These are phyloP conservation scores for Drosophila chauvacae DNA, from an alignment of 1,140 invertebrate genomes.

Conservation along the genomic window DNA sequence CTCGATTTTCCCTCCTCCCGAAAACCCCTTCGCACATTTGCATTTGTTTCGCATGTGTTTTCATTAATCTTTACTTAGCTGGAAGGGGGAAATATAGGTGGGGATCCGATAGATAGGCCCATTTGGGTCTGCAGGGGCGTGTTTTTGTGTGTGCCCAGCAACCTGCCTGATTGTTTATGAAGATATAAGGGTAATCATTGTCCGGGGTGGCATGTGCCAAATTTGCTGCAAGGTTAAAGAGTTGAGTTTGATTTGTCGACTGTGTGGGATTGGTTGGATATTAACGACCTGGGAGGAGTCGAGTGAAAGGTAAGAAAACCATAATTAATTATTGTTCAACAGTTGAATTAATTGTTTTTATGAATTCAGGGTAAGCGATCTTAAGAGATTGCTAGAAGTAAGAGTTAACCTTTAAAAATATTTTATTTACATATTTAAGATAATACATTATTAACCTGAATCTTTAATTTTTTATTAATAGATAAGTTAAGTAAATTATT, in stretches of 20 bases:
- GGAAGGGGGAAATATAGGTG: conserved; percentile 8
- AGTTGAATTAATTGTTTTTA: conserved; percentile 11
- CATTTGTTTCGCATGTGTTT: conserved; percentile 80
- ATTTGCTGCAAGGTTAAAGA: conserved; percentile 66
- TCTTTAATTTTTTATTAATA: no score
- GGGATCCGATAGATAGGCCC: conserved; percentile 36
- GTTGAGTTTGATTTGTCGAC: conserved; percentile 20
- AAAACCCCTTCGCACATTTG: conserved; percentile 52
- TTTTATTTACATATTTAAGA: background rate
- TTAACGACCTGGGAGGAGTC: conserved; percentile 39
- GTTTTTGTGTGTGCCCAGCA: conserved; percentile 19
- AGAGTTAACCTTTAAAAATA: background rate
- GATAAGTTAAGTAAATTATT: background rate
- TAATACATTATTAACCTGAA: no score
- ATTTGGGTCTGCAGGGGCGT: conserved; percentile 28
- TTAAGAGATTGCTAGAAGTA: background rate
- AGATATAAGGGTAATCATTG: conserved; percentile 68
- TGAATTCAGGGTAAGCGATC: conserved; percentile 2
- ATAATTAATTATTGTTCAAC: conserved; percentile 35
- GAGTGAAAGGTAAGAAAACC: conserved; percentile 26
- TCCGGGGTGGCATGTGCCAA: conserved; percentile 68
- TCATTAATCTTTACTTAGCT: conserved; percentile 73
- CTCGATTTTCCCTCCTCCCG: background rate
- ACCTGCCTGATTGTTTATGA: conserved; percentile 54
- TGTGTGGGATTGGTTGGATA: conserved; percentile 38